These are phyloP conservation scores for Mesoclemmys tuberculata DNA, from an alignment of 2,113 vertebrate species.

Conservation along the genomic window DNA sequence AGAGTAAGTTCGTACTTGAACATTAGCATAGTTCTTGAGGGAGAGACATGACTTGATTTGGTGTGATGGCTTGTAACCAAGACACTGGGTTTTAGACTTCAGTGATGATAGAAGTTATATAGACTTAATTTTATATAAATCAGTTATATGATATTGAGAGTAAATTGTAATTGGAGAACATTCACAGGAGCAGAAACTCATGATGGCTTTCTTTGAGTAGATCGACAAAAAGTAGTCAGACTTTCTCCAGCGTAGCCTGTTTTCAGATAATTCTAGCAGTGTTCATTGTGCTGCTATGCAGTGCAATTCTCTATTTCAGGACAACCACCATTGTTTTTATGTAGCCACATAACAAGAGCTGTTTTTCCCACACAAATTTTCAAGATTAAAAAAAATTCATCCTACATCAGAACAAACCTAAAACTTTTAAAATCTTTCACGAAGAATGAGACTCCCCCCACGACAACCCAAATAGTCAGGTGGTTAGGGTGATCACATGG, in stretches of 20 bases:
- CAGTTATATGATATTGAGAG: background rate
- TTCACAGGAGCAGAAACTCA: background rate
- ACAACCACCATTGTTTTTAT: background rate
- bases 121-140: background rate
- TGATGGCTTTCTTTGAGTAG: background rate
- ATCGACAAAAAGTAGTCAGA: background rate
- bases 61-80: background rate
- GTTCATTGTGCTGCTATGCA: background rate
- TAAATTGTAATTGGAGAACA: background rate
- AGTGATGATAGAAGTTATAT: background rate
- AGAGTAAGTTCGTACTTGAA: conserved; percentile 83
- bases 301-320: background rate
- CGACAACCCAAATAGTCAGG: background rate
- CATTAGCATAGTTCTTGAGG: background rate
- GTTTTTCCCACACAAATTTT: background rate
- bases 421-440: background rate
- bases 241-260: background rate
- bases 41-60: background rate
- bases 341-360: background rate
- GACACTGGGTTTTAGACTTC: background rate
- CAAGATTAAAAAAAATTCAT: background rate
- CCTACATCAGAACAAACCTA: background rate
- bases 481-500: background rate
- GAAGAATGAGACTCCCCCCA: background rate
- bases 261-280: background rate